These are phyloP conservation scores for Tenrec ecaudatus DNA, from an alignment of 2,113 vertebrate genomes.

Conservation along the genomic window DNA sequence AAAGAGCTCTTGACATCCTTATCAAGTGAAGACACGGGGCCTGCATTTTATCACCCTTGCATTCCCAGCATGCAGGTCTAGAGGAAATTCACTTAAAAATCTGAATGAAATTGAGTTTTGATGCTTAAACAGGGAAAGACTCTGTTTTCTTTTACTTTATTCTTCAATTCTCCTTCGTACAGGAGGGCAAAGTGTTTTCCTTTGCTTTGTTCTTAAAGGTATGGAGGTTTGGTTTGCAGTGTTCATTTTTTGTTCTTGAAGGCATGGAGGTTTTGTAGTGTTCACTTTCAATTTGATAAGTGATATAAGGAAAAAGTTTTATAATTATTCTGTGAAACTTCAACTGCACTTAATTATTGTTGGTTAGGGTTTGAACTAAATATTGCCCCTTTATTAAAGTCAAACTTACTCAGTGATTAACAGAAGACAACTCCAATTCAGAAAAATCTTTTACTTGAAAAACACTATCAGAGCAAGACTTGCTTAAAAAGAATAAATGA, in stretches of 20 bases:
- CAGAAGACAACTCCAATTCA: too few species aligned
- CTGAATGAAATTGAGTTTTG: background rate
- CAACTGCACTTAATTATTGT: too few species aligned
- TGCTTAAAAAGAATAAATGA: too few species aligned
- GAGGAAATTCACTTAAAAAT: constrained; percentile 11
- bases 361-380: too few species aligned
- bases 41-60: background rate
- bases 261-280: background rate
- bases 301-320: too few species aligned
- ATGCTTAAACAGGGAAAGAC: background rate
- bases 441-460: too few species aligned
- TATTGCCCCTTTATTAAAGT: too few species aligned
- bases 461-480: too few species aligned
- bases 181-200: constrained; percentile 11
- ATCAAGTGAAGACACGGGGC: background rate
- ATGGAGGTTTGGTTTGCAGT: background rate
- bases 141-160: background rate
- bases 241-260: constrained; percentile 9
- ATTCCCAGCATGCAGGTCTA: background rate
- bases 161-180: background rate
- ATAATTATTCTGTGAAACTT: too few species aligned
- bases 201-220: constrained; percentile 27
- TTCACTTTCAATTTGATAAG: too few species aligned
- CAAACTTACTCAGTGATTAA: too few species aligned
- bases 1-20: background rate